Conservation (phyloP, 2,888 invertebrate genomes). For the Athalia cordata region DNA sequence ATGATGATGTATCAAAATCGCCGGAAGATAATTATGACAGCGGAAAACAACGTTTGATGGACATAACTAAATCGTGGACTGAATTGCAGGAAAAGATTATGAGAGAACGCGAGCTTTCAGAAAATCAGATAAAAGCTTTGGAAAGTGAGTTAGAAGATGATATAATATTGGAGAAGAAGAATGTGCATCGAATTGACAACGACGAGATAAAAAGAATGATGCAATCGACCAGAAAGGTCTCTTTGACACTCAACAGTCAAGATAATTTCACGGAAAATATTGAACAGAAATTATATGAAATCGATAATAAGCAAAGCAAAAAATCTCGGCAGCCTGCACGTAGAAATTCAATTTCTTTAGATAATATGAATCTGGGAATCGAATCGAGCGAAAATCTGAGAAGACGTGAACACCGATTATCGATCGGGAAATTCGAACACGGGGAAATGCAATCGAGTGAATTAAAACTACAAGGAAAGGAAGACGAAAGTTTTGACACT, state of each 20-base stretch:
- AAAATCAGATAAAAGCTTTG: slow-evolving; percentile 51
- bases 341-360: slow-evolving; percentile 36
- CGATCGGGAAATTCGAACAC: background rate
- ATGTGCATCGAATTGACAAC: slow-evolving; percentile 13
- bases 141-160: slow-evolving; percentile 42
- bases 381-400: background rate
- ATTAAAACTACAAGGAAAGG: background rate
- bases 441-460: slow-evolving; percentile 14
- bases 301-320: slow-evolving; percentile 31
- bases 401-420: background rate
- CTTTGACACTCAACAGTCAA: background rate
- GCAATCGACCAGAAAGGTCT: background rate
- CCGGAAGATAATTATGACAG: slow-evolving; percentile 43
- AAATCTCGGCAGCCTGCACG: background rate
- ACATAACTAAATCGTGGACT: slow-evolving; percentile 54
- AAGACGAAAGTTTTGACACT: slow-evolving; percentile 12
- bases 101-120: slow-evolving; percentile 53
- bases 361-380: slow-evolving; percentile 12
- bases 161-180: slow-evolving; percentile 12
- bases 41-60: slow-evolving; percentile 49
- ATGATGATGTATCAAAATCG: slow-evolving; percentile 12
- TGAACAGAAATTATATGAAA: slow-evolving; percentile 22
- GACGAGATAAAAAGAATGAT: slow-evolving; percentile 21
- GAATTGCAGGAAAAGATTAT: slow-evolving; percentile 54
- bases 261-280: slow-evolving; percentile 23